Conservation (phyloP, 2,797 vertebrate species). For the Gila robusta region DNA sequence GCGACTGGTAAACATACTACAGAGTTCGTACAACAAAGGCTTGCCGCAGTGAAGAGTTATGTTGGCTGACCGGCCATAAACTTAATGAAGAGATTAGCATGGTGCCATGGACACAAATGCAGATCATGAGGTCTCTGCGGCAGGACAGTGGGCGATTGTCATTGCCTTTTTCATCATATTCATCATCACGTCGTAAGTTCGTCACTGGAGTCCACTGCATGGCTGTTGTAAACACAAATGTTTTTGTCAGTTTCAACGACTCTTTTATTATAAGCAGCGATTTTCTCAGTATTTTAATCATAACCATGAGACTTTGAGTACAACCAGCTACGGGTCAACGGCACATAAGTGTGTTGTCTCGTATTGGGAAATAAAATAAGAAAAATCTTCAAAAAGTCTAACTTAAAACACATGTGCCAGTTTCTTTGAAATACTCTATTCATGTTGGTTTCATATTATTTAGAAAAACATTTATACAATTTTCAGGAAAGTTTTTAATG, state of each 20-base stretch:
- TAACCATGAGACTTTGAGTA: slow-evolving; percentile 18
- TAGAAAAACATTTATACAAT: not conserved
- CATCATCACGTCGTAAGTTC: slow-evolving; percentile 9
- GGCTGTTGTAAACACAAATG: slow-evolving; percentile 38
- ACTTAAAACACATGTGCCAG: not conserved
- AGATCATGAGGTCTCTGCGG: slow-evolving; percentile 52
- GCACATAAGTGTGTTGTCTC: not conserved
- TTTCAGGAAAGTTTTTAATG: not conserved
- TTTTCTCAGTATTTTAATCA: slow-evolving; percentile 12
- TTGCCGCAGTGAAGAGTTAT: slow-evolving; percentile 39
- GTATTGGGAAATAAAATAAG: not conserved
- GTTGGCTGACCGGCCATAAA: slow-evolving; percentile 29
- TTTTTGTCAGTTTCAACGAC: slow-evolving; percentile 17
- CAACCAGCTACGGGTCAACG: not conserved
- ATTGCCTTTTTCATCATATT: slow-evolving; percentile 15
- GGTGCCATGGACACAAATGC: slow-evolving; percentile 51
- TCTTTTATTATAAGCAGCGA: not conserved
- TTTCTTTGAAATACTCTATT: not conserved
- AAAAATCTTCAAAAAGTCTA: not conserved
- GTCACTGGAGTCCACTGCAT: slow-evolving; percentile 32
- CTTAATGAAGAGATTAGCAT: slow-evolving; percentile 51
- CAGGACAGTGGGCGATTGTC: slow-evolving; percentile 44
- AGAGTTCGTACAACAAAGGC: slow-evolving; percentile 40
- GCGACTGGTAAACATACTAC: slow-evolving; percentile 62
- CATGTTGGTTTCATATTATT: not conserved